Base-by-base conservation (phyloP, 2,888 invertebrate genomes). In the Bembecia ichneumoniformis region DNA sequence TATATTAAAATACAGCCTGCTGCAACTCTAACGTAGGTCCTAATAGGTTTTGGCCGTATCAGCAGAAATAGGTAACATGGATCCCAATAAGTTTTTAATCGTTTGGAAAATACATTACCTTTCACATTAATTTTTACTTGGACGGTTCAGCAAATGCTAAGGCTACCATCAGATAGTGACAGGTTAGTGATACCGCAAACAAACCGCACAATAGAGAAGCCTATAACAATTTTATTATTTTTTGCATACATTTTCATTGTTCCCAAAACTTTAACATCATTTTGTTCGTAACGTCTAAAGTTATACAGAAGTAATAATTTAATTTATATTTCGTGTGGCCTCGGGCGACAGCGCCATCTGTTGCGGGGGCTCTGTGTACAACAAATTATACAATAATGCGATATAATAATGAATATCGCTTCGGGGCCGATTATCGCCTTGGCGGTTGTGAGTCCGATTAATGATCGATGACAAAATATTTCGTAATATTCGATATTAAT, bases 301-400 rank as follows among this genome's bases (percentile, higher is more conserved):
- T 46, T 20, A 46, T 34, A 46, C 28, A 46, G 46, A 46, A 28
- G 74, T 75, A 81, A 28, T 28, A 28, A 81, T 74, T 82, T 76
- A 79, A 77, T 77, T 66, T 64, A 67, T 68, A 64, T 66, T 71
- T 67, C 60, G 72, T 68, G 71, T 69, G 66, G 68, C 74, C 68
- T 43, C 62, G 55, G 70, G 80, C 72, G 70, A 71, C 71, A 62
- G 63, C 69, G 65, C 71, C 83, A 82, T 82, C 71, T 82, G 82
- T 68, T 64, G 66, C 61, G 64, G 58, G 62, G 48, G 43, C 28
- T 13, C n/a, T 3, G 15, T 15, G 35, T n/a, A 55, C 59, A 60
- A 61, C 62, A 63, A 60, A 60, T 61, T 57, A 56, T 57, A 57
- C 55, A 57, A 55, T 60, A 54, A 60, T 52, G 52, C 52, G 53